phyloP scores from a whole-genome alignment of 2,797 vertebrate genomes.

The Eidolon dupreanum region DNA sequence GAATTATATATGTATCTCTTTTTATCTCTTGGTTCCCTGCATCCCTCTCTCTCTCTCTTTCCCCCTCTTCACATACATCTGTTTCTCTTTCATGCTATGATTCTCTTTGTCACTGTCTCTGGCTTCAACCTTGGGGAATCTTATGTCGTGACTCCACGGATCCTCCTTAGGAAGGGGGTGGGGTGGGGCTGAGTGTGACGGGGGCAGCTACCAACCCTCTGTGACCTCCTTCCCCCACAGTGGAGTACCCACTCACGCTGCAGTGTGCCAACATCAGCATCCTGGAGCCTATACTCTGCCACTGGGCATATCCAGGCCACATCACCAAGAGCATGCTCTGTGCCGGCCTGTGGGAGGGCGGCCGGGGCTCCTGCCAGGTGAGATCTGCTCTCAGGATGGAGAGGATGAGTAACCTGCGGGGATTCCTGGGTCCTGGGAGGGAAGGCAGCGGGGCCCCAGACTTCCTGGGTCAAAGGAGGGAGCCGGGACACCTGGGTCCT shows the following conservation, averaged over 20 bases:
- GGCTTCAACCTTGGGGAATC: not conserved
- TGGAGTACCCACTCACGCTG: conserved; percentile 62
- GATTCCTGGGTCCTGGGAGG: not conserved
- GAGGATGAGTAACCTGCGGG: rapidly evolving
- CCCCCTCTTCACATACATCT: too few species aligned
- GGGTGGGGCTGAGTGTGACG: too few species aligned
- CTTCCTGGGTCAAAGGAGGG: not conserved
- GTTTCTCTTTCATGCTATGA: not conserved
- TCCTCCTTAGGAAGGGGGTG: not conserved
- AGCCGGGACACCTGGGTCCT: not conserved
- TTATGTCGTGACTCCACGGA: not conserved
- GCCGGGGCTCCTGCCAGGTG: conserved; percentile 83
- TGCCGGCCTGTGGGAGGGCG: conserved; percentile 78
- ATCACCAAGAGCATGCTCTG: conserved; percentile 82
- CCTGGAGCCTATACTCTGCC: conserved; percentile 54
- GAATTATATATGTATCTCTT: not conserved
- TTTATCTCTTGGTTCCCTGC: not conserved
- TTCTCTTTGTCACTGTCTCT: not conserved
- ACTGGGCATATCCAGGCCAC: conserved; percentile 66
- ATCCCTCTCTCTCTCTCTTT: not conserved
- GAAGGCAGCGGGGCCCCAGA: not conserved
- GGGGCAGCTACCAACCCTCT: not conserved
- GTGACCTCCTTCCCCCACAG: not conserved
- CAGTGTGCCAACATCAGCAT: conserved; percentile 79
- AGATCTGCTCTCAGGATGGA: not conserved